Evolutionary conservation across 2,113 vertebrate genomes (phyloP).

Genomic region (Muntiacus reevesi): DNA sequence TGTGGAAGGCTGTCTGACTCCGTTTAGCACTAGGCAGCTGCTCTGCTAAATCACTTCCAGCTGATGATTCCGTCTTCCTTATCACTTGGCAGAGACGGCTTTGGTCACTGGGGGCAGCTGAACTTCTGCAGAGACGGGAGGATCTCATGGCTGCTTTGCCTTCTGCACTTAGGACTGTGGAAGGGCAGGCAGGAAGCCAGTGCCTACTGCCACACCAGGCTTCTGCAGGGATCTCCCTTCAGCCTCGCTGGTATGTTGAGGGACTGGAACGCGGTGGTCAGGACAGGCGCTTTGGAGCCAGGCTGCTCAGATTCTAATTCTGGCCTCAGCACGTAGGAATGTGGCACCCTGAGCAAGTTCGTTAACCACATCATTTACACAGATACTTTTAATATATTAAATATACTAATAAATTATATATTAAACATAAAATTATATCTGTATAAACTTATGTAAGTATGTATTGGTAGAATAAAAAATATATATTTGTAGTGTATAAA

Average conservation of each 20-base stretch:
- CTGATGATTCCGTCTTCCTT: neutral
- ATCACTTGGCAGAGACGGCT: neutral
- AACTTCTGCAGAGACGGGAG: neutral
- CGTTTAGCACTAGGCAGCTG: accelerated
- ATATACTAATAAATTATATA: neutral
- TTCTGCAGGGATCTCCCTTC: neutral
- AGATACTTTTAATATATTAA: neutral
- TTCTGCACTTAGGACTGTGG: neutral
- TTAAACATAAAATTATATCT: neutral
- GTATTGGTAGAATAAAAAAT: neutral
- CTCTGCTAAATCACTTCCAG: neutral
- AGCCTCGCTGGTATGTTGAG: accelerated
- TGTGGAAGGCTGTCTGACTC: neutral
- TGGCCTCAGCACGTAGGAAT: neutral
- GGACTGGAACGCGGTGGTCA: neutral
- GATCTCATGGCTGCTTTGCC: neutral
- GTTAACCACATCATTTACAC: neutral
- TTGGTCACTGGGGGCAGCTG: neutral
- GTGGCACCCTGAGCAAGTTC: neutral
- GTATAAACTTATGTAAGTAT: neutral
- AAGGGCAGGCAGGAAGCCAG: neutral
- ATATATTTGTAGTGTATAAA: neutral
- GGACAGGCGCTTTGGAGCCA: neutral
- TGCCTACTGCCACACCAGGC: neutral
- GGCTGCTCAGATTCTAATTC: neutral